Percentiles rank a stretch among this genome's conserved stretches.
Conservation (phyloP, 1,140 invertebrate genomes). For the Sarcophaga peregrina region DNA sequence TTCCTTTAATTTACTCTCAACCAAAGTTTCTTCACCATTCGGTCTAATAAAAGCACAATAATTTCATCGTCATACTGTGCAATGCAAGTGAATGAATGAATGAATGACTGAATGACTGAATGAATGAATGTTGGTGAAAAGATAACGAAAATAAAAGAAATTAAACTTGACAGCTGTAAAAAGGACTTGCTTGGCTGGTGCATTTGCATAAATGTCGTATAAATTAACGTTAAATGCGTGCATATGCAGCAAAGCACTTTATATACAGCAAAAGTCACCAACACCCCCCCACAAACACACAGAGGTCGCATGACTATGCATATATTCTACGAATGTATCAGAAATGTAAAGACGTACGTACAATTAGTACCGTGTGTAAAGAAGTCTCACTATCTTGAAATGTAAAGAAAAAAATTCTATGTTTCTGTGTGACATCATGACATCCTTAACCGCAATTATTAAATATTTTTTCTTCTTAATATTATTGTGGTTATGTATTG, state of each 20-base stretch:
- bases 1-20: too few species aligned
- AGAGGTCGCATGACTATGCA: background rate
- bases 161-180: conserved; percentile 2
- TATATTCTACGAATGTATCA: too few species aligned
- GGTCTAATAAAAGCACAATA: too few species aligned
- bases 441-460: conserved; percentile 32
- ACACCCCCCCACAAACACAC: too few species aligned
- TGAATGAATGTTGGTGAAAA: background rate
- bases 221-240: background rate
- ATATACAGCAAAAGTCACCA: background rate
- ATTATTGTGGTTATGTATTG: background rate
- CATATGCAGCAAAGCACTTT: background rate
- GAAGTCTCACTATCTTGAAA: too few species aligned
- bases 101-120: too few species aligned
- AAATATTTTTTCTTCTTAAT: background rate
- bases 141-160: background rate
- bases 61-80: background rate
- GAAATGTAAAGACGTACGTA: too few species aligned
- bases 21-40: too few species aligned
- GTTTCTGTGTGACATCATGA: conserved; percentile 20
- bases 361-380: too few species aligned
- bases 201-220: background rate
- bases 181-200: conserved; percentile 13
- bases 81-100: background rate
- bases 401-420: background rate